Conservation (phyloP, 2,888 invertebrate species). For the Nyleta sp. region DNA sequence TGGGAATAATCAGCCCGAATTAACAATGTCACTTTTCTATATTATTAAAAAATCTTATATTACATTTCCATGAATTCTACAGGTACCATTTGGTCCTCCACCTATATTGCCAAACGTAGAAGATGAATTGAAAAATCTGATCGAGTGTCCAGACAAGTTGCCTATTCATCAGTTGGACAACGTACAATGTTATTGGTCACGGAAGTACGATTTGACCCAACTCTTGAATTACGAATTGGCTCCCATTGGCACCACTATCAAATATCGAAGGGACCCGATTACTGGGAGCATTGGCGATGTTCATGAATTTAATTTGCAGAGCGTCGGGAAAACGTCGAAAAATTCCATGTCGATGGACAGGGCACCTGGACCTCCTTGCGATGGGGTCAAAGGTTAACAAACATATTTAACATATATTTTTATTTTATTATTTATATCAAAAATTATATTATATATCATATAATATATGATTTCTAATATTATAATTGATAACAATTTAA, state of each 20-base stretch:
- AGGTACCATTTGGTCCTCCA: slow-evolving; percentile 84
- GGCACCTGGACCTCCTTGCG: slow-evolving; percentile 88
- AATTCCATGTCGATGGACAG: slow-evolving; percentile 92
- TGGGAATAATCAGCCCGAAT: no score
- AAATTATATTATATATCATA: no score
- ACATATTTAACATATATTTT: slow-evolving; percentile 19
- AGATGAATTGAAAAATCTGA: slow-evolving; percentile 86
- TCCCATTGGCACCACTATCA: slow-evolving; percentile 83
- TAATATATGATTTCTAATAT: no score
- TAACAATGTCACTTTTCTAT: no score
- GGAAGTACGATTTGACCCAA: slow-evolving; percentile 84
- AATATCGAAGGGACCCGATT: slow-evolving; percentile 87
- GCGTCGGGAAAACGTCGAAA: slow-evolving; percentile 86
- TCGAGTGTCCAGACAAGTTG: slow-evolving; percentile 87
- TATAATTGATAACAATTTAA: no score
- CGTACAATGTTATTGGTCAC: slow-evolving; percentile 87
- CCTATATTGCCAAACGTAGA: slow-evolving; percentile 87
- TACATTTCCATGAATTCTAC: background rate
- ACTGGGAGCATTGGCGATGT: slow-evolving; percentile 90
- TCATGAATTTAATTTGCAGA: slow-evolving; percentile 84
- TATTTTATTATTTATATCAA: background rate
- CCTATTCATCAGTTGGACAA: slow-evolving; percentile 89
- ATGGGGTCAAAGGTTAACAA: slow-evolving; percentile 86
- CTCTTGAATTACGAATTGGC: slow-evolving; percentile 83
- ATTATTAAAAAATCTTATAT: no score